These are phyloP conservation scores for Aspidapion aeneum DNA, from an alignment of 2,888 invertebrate genomes.

Conservation along the genomic window DNA sequence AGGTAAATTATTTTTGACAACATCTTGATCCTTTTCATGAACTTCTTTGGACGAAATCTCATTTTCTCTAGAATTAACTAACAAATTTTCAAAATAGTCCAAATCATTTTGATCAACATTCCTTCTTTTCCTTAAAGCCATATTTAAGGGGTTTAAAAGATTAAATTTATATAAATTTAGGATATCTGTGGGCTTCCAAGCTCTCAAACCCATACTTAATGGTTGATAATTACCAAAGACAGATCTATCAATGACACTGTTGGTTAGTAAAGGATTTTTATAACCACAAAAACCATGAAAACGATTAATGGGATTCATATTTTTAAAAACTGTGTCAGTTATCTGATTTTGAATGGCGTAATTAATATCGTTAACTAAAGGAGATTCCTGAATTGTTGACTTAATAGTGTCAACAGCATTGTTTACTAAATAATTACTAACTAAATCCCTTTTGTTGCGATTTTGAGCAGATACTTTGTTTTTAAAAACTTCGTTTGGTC, in stretches of 20 bases:
- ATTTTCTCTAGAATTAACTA: conserved; percentile 3
- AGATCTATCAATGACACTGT: neutral
- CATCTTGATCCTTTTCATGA: neutral
- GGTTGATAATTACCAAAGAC: conserved; percentile 30
- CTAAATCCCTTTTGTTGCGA: no score
- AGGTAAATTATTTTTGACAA: neutral
- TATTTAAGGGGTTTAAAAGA: neutral
- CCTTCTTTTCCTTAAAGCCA: neutral
- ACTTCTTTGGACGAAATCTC: conserved; percentile 5
- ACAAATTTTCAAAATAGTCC: conserved; percentile 6
- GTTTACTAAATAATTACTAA: no score
- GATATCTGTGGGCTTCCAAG: conserved; percentile 33
- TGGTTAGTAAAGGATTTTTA: neutral
- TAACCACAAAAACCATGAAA: neutral
- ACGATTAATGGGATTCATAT: neutral
- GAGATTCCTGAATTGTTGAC: neutral
- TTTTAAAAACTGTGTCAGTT: neutral
- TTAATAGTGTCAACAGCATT: neutral
- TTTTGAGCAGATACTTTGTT: neutral
- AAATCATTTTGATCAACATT: neutral
- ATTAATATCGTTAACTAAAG: neutral
- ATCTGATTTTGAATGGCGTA: neutral
- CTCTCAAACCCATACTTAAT: conserved; percentile 24
- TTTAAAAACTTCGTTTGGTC: no score
- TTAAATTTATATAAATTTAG: conserved; percentile 18